Base-by-base conservation (phyloP, 2,888 invertebrate species). In the Tetranychus truncatus region DNA sequence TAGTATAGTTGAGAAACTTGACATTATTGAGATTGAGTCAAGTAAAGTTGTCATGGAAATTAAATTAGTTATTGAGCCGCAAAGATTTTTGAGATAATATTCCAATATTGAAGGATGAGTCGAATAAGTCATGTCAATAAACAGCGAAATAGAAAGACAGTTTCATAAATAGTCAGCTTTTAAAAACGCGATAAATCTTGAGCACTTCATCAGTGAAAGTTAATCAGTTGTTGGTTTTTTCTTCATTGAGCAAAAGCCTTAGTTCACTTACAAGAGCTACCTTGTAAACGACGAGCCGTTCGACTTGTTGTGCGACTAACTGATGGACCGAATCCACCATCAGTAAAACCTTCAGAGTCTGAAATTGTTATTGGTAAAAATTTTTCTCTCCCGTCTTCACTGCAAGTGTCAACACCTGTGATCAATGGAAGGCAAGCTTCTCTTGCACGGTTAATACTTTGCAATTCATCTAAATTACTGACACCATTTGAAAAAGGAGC, bases 331-430 rank as follows among this genome's bases (percentile, higher is more conserved):
- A 55, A 55, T 15, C 55, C 55, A 55, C 55, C 55, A 55, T 55
- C 55, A 15, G 55, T 55, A 55, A 55, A 75, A 72, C 73, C 75
- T 69, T 77, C 77, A 9, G 77, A 77, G 45, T 79, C 78, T 11
- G 79, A 79, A 66, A 78, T 73, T 46, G 74, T 67, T 11, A 78
- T 78, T 1, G 78, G 79, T 18, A 78, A 75, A 72, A 72, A 78
- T 15, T 77, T 76, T 0, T 11, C 1, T 18, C n/a, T 11, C 1
- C 75, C 69, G 2, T 45, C n/a, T 65, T 79, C 79, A 74, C 78
- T 78, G 24, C 76, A 67, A 74, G 77, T 78, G 45, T 79, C 79
- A n/a, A 75, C 74, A 21, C 72, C 72, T 1, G 71, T 44, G 21
- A 74, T 69, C 1, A 76, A n/a, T 0, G 46, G 76, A 3, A 76